Conservation (phyloP, 2,888 invertebrate genomes). For the Andrena chrysosceles region DNA sequence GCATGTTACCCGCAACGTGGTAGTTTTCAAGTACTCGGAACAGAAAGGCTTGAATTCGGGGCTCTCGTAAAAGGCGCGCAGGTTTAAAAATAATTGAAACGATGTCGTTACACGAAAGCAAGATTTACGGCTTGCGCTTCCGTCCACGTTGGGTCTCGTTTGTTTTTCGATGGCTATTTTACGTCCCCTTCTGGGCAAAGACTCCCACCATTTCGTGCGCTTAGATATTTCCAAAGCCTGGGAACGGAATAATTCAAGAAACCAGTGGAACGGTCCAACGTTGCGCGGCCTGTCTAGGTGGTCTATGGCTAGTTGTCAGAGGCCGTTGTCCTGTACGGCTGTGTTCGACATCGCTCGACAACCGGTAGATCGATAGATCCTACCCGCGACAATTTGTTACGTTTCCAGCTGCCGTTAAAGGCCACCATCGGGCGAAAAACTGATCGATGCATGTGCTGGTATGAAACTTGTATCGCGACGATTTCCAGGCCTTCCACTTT, state of each 20-base stretch:
- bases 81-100: not conserved
- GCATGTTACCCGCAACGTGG: too few species aligned
- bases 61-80: not conserved
- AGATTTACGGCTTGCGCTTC: not conserved
- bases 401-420: constrained; percentile 9
- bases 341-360: not conserved
- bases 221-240: not conserved
- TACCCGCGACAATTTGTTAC: constrained; percentile 13
- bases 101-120: not conserved
- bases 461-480: constrained; percentile 5
- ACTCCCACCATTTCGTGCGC: constrained; percentile 4
- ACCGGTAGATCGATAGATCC: constrained; percentile 33
- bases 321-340: constrained; percentile 31
- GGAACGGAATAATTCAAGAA: constrained; percentile 20
- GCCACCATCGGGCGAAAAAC: not conserved
- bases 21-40: too few species aligned
- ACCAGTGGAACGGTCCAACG: not conserved
- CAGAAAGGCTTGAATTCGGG: not conserved
- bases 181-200: not conserved
- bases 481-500: not conserved
- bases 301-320: constrained; percentile 10
- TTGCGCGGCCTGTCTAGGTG: constrained; percentile 7
- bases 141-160: not conserved
- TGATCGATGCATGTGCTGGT: not conserved
- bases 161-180: constrained; percentile 14